Evolutionary conservation across 2,113 vertebrate species (phyloP).

Genomic region (Eubucco bourcierii): DNA sequence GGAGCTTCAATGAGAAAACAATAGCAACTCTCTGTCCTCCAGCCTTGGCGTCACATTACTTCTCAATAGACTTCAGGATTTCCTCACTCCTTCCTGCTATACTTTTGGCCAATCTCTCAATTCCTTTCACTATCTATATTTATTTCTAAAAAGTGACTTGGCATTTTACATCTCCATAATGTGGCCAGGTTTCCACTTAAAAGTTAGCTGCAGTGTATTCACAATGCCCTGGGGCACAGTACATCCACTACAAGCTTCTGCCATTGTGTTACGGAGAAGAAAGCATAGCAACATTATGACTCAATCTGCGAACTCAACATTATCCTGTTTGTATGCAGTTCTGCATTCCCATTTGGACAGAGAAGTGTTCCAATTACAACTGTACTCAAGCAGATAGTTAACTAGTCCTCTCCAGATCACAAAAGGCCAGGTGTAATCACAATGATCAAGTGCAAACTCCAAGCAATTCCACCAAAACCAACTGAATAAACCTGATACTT

Average conservation of each 20-base stretch:
- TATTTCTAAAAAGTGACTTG: not conserved
- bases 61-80: not conserved
- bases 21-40: not conserved
- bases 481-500: not conserved
- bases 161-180: not conserved
- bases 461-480: not conserved
- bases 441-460: not conserved
- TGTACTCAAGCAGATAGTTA: not conserved
- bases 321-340: rapidly evolving
- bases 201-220: not conserved
- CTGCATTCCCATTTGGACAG: not conserved
- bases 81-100: not conserved
- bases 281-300: not conserved
- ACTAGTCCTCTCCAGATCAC: not conserved
- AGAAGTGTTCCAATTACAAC: not conserved
- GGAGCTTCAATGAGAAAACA: not conserved
- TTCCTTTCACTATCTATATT: not conserved
- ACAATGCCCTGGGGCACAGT: not conserved
- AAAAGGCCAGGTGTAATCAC: not conserved
- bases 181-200: not conserved
- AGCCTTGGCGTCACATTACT: not conserved
- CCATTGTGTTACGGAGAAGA: not conserved
- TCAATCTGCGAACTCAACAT: not conserved
- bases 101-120: not conserved
- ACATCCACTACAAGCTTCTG: not conserved